Conservation (phyloP, 2,113 vertebrate species). For the Dicaeum eximium region DNA sequence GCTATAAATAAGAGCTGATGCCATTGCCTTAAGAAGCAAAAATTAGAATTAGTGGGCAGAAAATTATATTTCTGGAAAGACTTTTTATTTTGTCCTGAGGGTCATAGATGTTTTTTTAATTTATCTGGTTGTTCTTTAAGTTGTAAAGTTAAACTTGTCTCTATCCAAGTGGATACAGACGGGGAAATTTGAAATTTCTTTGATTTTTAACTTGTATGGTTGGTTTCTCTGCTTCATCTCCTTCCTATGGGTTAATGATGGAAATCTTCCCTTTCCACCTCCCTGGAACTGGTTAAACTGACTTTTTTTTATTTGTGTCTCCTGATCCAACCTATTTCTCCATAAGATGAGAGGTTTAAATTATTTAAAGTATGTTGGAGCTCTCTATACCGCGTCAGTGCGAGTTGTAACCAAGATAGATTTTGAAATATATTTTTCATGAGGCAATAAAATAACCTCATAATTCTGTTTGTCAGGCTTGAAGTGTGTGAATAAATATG, state of each 20-base stretch:
- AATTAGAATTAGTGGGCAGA: neutral
- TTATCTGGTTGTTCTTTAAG: neutral
- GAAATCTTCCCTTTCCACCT: neutral
- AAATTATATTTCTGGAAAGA: neutral
- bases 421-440: neutral
- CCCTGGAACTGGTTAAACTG: neutral
- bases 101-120: accelerated
- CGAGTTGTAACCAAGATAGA: neutral
- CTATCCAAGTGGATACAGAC: neutral
- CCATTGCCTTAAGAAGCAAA: neutral
- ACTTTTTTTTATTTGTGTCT: neutral
- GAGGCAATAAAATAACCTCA: neutral
- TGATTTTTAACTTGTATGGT: too few relatives aligned
- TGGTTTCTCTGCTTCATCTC: neutral
- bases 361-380: neutral
- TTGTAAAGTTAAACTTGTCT: too few relatives aligned
- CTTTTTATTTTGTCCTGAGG: neutral
- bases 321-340: neutral
- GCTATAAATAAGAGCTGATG: neutral
- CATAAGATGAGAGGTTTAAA: neutral
- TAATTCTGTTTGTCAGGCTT: neutral
- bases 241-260: neutral
- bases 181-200: too few relatives aligned
- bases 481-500: neutral
- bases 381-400: neutral